Evolutionary conservation across 2,888 invertebrate genomes (phyloP).

Genomic region (Xylocampa areola): DNA sequence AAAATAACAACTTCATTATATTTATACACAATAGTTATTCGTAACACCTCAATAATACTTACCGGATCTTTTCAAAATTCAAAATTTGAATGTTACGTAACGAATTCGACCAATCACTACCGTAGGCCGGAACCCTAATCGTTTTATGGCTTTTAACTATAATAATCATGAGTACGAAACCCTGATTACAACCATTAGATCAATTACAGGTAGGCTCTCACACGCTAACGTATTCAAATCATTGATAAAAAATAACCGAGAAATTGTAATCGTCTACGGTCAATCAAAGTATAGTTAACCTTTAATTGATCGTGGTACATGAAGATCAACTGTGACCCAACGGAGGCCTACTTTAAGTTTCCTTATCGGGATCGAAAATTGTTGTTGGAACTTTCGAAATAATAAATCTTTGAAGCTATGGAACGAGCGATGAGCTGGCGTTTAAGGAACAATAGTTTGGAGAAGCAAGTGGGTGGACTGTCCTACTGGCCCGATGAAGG

Average conservation of each 20-base stretch:
- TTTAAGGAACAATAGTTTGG: conserved; percentile 47
- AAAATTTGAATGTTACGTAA: conserved; percentile 29
- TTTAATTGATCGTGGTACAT: conserved; percentile 52
- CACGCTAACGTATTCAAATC: conserved; percentile 39
- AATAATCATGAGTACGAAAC: conserved; percentile 37
- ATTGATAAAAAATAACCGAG: conserved; percentile 46
- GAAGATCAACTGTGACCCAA: conserved; percentile 54
- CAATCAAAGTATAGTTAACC: conserved; percentile 64
- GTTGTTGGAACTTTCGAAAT: conserved; percentile 73
- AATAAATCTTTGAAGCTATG: conserved; percentile 71
- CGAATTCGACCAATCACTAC: conserved; percentile 47
- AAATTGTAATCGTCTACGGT: conserved; percentile 64
- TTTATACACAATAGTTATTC: conserved; percentile 3
- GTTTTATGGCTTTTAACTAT: conserved; percentile 43
- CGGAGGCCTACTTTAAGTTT: conserved; percentile 63
- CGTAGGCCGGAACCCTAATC: conserved; percentile 30
- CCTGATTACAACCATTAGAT: conserved; percentile 41
- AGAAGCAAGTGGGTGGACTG: conserved; percentile 32
- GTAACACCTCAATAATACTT: neutral
- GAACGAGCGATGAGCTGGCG: conserved; percentile 49
- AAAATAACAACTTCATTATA: conserved; percentile 13
- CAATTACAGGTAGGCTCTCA: conserved; percentile 34
- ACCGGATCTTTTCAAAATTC: conserved; percentile 2
- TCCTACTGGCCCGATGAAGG: conserved; percentile 30
- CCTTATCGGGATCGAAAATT: conserved; percentile 72